Percentiles rank a stretch among this genome's conserved stretches.
Evolutionary conservation across 35 echinoderm and acorn worm species (phyloP).

Genomic region (Lytechinus pictus): DNA sequence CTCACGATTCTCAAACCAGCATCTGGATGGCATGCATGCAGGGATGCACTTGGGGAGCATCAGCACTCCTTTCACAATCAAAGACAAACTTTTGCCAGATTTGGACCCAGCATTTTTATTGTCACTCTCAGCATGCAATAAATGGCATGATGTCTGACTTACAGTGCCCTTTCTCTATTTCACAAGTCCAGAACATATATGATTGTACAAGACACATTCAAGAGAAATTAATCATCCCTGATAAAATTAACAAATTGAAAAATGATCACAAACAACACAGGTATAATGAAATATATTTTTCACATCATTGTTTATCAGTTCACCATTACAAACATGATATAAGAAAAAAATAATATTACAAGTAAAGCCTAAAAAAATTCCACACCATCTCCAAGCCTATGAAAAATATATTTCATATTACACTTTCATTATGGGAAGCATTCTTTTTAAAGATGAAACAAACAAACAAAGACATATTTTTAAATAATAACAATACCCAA

Average conservation of each 20-base stretch:
- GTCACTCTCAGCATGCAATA: neutral
- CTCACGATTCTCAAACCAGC: slow-evolving; percentile 17
- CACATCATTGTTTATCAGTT: too few species aligned
- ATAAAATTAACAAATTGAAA: too few species aligned
- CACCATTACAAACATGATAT: too few species aligned
- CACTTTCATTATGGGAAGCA: too few species aligned
- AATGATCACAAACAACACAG: too few species aligned
- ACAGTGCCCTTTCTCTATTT: neutral
- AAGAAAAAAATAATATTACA: neutral
- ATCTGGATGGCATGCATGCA: slow-evolving; percentile 27
- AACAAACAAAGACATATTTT: neutral
- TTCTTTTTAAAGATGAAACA: too few species aligned
- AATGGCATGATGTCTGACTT: neutral
- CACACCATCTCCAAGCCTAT: too few species aligned
- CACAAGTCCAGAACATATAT: neutral
- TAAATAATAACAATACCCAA: neutral
- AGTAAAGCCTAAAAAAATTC: too few species aligned
- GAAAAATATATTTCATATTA: too few species aligned
- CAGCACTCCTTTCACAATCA: neutral
- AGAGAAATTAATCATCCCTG: neutral
- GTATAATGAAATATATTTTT: too few species aligned
- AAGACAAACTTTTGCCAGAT: neutral
- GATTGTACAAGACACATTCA: neutral
- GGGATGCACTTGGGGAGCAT: neutral
- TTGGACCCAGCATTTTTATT: neutral